Percentiles rank a stretch among this genome's conserved stretches.
Evolutionary conservation across 2,797 vertebrate genomes (phyloP).

Genomic region (Danio tinwini): DNA sequence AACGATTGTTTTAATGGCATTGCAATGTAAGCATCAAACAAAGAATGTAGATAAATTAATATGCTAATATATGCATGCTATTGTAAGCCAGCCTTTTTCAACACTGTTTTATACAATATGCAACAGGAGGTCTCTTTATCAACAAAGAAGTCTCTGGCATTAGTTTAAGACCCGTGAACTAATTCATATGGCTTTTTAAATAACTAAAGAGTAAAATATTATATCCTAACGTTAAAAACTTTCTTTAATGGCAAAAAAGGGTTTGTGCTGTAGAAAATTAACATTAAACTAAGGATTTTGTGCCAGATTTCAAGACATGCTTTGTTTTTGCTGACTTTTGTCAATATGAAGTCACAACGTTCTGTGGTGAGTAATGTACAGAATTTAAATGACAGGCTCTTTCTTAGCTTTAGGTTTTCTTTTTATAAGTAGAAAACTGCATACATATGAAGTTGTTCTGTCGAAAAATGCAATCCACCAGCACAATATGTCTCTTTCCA

Average conservation of each 20-base stretch:
- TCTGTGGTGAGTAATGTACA: background rate
- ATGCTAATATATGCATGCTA: constrained; percentile 28
- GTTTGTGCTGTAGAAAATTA: background rate
- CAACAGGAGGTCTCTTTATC: background rate
- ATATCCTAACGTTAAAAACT: background rate
- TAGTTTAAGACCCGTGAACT: background rate
- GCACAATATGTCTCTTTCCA: background rate
- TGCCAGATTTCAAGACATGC: background rate
- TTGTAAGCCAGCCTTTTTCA: background rate
- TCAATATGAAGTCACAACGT: background rate
- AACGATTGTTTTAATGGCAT: constrained; percentile 15
- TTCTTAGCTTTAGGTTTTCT: background rate
- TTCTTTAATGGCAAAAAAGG: background rate
- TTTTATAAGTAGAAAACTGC: background rate
- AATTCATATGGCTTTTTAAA: background rate
- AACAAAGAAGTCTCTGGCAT: background rate
- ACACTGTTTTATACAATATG: background rate
- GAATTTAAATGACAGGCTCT: background rate
- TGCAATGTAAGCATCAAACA: constrained; percentile 7
- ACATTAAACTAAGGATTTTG: background rate
- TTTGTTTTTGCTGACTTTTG: background rate
- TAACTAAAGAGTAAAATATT: background rate
- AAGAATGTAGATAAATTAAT: constrained; percentile 11
- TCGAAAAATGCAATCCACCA: background rate
- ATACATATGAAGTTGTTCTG: background rate